Evolutionary conservation across 2,888 invertebrate species (phyloP), one percentile per base, ranked within the genome.

Genomic region (Erebia ligea): DNA sequence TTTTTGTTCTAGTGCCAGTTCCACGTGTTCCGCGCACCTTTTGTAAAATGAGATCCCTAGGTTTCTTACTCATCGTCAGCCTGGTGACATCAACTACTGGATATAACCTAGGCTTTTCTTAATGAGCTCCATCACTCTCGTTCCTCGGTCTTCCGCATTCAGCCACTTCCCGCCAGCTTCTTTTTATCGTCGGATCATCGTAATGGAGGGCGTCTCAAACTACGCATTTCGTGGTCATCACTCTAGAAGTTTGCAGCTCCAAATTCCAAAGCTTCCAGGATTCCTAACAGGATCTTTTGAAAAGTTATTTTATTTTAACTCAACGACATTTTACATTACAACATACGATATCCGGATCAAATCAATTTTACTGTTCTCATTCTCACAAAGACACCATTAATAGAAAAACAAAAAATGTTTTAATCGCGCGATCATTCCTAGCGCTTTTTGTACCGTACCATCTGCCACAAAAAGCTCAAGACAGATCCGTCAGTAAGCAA

Each of bases 401-500:
- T 25, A 58, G 48, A n/a, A 17, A n/a, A 58, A 40, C 50, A 61
- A 75, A 74, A 76, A 74, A 68, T 59, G 57, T 67, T 73, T 73
- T 74, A 67, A 73, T 76, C 74, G 70, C 75, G 71, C 42, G 67
- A 67, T 70, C 64, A 61, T 69, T 71, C 63, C 59, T 50, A 57
- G 68, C 68, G 62, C 67, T 58, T 76, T 76, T 76, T 70, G 68
- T 69, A 74, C 59, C 69, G 72, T 68, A 74, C 63, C 61, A 74
- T 73, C 67, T 73, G 62, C 67, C 68, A 76, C 75, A 76, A 76
- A 77, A 82, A 81, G 76, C 75, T 73, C 70, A 73, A 71, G 75
- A 69, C 59, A 67, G 65, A 57, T 68, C n/a, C 76, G 75, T 79
- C 80, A 82, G 81, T 83, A 71, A 72, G 82, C 86, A 83, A 83